Conservation (phyloP, 2,888 invertebrate species). For the Lepidonotus clava region DNA sequence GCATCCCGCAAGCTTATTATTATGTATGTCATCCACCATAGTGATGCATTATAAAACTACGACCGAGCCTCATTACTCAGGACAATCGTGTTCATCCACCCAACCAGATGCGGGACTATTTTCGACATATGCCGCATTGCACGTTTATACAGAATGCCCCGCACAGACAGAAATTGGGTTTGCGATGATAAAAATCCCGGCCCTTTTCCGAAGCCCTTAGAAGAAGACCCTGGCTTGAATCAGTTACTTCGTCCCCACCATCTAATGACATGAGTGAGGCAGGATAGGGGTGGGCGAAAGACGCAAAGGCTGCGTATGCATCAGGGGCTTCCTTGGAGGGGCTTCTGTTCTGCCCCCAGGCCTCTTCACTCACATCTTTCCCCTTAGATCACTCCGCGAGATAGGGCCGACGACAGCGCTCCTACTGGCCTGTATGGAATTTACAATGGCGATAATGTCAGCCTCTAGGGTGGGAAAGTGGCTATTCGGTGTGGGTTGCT, state of each 20-base stretch:
- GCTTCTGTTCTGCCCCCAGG: background rate
- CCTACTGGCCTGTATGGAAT: background rate
- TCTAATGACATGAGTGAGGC: constrained; percentile 19
- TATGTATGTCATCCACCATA: background rate
- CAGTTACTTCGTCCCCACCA: background rate
- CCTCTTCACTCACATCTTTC: constrained; percentile 1
- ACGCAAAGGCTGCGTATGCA: background rate
- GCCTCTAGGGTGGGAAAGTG: background rate
- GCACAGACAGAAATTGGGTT: too few species aligned
- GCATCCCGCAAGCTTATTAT: background rate
- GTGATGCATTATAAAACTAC: constrained; percentile 21
- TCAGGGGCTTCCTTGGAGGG: background rate
- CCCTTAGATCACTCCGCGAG: background rate
- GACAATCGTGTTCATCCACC: background rate
- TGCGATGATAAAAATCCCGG: too few species aligned
- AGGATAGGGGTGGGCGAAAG: background rate
- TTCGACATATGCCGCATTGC: too few species aligned
- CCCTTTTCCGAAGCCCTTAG: background rate
- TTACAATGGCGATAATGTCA: background rate
- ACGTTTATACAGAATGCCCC: too few species aligned
- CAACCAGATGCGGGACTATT: too few species aligned
- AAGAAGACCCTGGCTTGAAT: background rate
- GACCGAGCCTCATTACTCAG: background rate
- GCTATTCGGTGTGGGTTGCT: background rate
- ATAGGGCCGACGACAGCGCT: background rate